A percentile compares a stretch with the other conserved stretches of the same genome.
Conservation (phyloP, 2,113 vertebrate species). For the pig (Sus scrofa) region T2T-Sscrofa CM000830.6:109496501-109497000, state of each 20-base stretch:
- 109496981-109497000: not conserved
- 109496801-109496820: constrained; percentile 56
- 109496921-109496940: constrained; percentile 8
- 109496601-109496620: not conserved
- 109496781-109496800: constrained; percentile 1
- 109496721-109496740: not conserved
- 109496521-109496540: not conserved
- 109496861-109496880: constrained; percentile 43
- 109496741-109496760: constrained; percentile 2
- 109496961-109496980: not conserved
- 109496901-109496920: constrained; percentile 50
- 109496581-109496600: constrained; percentile 8
- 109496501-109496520: not conserved
- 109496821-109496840: constrained; percentile 46
- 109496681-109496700: not conserved
- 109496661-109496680: not conserved
- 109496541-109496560: constrained; percentile 18
- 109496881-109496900: constrained; percentile 56
- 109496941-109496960: constrained; percentile 14
- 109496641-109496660: constrained; percentile 9
- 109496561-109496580: not conserved
- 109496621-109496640: not conserved
- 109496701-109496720: not conserved
- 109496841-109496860: constrained; percentile 25
- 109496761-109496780: not conserved